phyloP scores from a whole-genome alignment of 2,113 vertebrate genomes.

The Nyctereutes procyonoides region DNA sequence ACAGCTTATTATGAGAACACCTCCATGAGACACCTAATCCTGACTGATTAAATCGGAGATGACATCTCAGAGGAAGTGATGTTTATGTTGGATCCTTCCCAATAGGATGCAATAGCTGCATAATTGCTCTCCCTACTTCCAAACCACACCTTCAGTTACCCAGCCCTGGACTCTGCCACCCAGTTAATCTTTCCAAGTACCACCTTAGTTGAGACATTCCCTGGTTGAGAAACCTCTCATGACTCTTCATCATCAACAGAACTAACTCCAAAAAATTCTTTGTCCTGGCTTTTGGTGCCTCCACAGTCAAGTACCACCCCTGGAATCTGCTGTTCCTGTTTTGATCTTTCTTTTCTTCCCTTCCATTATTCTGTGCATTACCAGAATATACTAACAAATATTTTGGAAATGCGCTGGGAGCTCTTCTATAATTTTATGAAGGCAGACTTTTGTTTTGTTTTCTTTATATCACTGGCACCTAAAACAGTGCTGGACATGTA shows the following conservation, averaged over 20 bases:
- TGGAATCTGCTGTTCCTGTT: neutral
- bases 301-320: neutral
- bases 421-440: neutral
- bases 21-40: neutral
- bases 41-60: neutral
- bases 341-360: neutral
- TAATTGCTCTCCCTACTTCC: neutral
- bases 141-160: slow-evolving; percentile 48
- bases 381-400: neutral
- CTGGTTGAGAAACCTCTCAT: slow-evolving; percentile 51
- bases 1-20: neutral
- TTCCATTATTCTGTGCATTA: neutral
- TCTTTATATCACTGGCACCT: neutral
- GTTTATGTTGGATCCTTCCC: neutral
- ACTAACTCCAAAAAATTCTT: neutral
- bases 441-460: slow-evolving; percentile 49
- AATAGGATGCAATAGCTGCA: neutral
- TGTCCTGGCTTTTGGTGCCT: neutral
- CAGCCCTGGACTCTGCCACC: slow-evolving; percentile 15
- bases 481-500: neutral
- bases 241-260: slow-evolving; percentile 23
- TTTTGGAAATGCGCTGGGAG: neutral
- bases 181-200: slow-evolving; percentile 31
- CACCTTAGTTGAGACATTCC: slow-evolving; percentile 36
- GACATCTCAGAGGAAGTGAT: neutral